These are phyloP conservation scores for Accipiter cooperii DNA, from an alignment of 2,113 vertebrate genomes.

Conservation along the genomic window DNA sequence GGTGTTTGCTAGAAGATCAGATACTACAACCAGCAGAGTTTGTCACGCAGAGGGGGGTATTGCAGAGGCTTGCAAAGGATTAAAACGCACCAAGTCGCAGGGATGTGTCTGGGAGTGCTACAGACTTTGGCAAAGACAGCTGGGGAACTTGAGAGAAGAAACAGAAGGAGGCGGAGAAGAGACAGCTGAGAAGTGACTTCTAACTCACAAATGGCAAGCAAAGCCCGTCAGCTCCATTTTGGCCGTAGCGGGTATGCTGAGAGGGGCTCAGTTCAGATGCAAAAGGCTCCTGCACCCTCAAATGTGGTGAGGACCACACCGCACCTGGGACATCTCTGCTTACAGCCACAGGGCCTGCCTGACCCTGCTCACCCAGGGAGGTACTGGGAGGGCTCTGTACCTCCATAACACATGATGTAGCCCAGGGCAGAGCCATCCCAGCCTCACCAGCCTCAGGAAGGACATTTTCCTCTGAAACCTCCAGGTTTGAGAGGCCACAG, in stretches of 20 bases:
- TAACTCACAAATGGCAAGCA: neutral
- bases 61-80: neutral
- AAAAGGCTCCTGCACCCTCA: neutral
- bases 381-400: neutral
- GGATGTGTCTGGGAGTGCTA: neutral
- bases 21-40: neutral
- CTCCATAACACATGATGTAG: neutral
- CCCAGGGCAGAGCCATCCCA: neutral
- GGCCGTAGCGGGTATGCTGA: neutral
- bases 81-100: rapidly evolving
- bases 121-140: neutral
- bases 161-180: neutral
- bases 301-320: neutral
- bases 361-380: neutral
- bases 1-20: neutral
- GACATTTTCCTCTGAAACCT: neutral
- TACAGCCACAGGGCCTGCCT: neutral
- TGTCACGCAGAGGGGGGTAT: neutral
- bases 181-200: neutral
- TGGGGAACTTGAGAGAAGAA: neutral
- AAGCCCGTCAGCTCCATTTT: neutral
- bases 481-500: neutral
- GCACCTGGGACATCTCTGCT: neutral
- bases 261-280: neutral
- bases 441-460: neutral